Evolutionary conservation across 2,888 invertebrate genomes (phyloP).

Genomic region (Dromius quadrimaculatus): DNA sequence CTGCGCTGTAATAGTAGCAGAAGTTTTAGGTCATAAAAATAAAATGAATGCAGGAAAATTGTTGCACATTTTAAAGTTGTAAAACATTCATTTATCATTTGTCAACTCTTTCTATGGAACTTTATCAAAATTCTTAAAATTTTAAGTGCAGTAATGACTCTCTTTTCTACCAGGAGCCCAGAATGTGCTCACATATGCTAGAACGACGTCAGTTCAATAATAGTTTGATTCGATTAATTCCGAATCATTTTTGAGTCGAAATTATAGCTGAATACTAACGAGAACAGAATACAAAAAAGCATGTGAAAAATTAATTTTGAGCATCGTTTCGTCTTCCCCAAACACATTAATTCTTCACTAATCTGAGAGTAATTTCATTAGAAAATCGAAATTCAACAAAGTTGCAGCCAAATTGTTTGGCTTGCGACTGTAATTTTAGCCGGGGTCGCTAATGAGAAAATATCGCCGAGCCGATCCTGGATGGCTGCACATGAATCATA

Average conservation of each 20-base stretch:
- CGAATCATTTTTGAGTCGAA: too few species aligned
- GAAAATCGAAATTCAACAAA: conserved; percentile 22
- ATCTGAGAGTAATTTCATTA: conserved; percentile 15
- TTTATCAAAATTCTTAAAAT: neutral
- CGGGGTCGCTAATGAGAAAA: conserved; percentile 44
- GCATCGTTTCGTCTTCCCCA: neutral
- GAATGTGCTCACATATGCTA: too few species aligned
- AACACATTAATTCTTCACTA: neutral
- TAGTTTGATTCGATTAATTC: too few species aligned
- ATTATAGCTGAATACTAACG: too few species aligned
- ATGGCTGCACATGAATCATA: conserved; percentile 57
- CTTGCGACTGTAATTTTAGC: conserved; percentile 12
- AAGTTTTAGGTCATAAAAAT: conserved; percentile 22
- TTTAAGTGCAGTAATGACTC: too few species aligned
- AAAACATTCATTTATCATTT: conserved; percentile 25
- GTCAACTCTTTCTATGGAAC: neutral
- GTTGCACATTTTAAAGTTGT: conserved; percentile 25
- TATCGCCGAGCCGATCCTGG: conserved; percentile 44
- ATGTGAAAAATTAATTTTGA: too few species aligned
- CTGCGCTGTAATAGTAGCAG: neutral
- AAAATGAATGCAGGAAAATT: conserved; percentile 25
- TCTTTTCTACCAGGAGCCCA: too few species aligned
- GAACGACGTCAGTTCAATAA: too few species aligned
- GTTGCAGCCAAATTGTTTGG: conserved; percentile 19
- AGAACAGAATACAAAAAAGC: too few species aligned